These are phyloP conservation scores for Tragulus kanchil DNA, from an alignment of 2,113 vertebrate species.

Conservation along the genomic window DNA sequence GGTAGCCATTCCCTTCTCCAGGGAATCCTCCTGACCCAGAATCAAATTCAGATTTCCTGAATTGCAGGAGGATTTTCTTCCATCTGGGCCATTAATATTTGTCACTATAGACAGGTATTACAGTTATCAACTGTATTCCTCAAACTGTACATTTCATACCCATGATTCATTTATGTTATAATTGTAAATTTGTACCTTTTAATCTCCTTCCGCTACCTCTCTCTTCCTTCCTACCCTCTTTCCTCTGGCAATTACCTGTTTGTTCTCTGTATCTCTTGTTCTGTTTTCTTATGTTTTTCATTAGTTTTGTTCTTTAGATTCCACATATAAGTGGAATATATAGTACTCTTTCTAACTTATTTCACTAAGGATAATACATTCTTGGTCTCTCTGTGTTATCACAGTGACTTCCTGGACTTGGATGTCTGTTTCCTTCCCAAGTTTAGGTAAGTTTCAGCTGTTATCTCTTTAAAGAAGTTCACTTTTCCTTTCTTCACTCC, in stretches of 20 bases:
- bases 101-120: neutral
- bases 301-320: neutral
- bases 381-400: neutral
- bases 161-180: neutral
- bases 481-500: neutral
- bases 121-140: neutral
- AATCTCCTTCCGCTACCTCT: neutral
- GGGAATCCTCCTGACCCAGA: neutral
- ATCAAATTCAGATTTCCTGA: neutral
- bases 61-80: neutral
- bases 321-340: neutral
- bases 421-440: neutral
- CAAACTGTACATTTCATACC: neutral
- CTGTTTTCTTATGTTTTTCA: neutral
- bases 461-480: neutral
- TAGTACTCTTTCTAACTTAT: neutral
- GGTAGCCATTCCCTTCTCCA: neutral
- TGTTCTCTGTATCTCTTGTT: neutral
- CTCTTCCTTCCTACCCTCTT: no score
- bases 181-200: neutral
- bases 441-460: neutral
- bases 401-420: neutral
- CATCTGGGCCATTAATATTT: neutral
- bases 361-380: neutral
- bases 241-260: neutral